phyloP scores from a whole-genome alignment of 2,113 vertebrate genomes.

The Rhinichthys klamathensis region DNA sequence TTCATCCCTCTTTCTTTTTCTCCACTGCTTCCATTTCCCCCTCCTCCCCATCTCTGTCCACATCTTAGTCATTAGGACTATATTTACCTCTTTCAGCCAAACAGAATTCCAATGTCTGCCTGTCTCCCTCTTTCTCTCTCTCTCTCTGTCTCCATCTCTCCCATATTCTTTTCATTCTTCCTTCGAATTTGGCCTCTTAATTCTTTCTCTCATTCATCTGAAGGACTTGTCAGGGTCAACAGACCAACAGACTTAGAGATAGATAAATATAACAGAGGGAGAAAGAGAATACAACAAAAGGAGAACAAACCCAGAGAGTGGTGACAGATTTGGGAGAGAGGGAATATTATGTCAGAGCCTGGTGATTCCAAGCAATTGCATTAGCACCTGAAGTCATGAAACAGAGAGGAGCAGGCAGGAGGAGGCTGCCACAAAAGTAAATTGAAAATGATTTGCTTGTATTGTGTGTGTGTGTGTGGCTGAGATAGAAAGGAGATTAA shows the following conservation, averaged over 20 bases:
- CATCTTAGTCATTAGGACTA: constrained; percentile 49
- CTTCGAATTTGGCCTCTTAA: constrained; percentile 20
- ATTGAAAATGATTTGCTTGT: constrained; percentile 76
- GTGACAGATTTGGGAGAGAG: constrained; percentile 57
- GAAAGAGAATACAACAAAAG: constrained; percentile 41
- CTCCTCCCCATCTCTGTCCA: constrained; percentile 17
- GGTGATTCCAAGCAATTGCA: constrained; percentile 74
- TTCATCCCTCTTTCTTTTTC: constrained; percentile 60
- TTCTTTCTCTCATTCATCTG: constrained; percentile 50
- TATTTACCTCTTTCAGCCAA: constrained; percentile 59
- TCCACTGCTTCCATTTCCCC: constrained; percentile 44
- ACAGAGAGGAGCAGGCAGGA: constrained; percentile 42
- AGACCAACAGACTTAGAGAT: constrained; percentile 65
- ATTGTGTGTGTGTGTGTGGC: constrained; percentile 51
- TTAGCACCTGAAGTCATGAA: constrained; percentile 71
- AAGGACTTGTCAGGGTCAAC: constrained; percentile 73
- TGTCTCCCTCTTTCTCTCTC: constrained; percentile 51
- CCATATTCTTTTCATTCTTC: constrained; percentile 41
- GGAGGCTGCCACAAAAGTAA: constrained; percentile 70
- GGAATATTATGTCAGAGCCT: constrained; percentile 70
- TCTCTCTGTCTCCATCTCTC: constrained; percentile 24
- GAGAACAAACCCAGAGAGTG: constrained; percentile 28
- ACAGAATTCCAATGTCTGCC: constrained; percentile 41
- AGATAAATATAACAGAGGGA: constrained; percentile 30
- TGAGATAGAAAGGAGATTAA: constrained; percentile 35